Percentiles rank a stretch among this genome's conserved stretches.
phyloP scores from a whole-genome alignment of 2,888 invertebrate species.

The Pilophorus perplexus region DNA sequence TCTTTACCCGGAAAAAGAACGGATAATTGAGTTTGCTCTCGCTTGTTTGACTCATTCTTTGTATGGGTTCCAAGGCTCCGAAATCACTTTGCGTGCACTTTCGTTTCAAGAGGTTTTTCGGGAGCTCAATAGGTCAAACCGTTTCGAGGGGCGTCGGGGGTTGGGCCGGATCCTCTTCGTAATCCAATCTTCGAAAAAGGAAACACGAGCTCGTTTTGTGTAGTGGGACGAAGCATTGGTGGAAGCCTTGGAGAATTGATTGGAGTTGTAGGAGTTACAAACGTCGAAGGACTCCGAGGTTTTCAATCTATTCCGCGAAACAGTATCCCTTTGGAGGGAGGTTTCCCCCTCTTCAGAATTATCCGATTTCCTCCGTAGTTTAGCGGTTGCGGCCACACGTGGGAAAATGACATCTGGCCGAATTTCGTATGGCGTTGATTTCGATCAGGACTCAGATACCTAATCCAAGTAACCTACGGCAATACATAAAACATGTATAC shows the following conservation, averaged over 20 bases:
- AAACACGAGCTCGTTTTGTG: neutral
- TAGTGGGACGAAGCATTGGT: neutral
- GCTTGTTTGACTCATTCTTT: conserved; percentile 9
- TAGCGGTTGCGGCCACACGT: too few relatives aligned
- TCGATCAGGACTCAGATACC: too few relatives aligned
- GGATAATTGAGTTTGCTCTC: conserved; percentile 5
- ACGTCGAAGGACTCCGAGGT: too few relatives aligned
- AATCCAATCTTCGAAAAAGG: conserved; percentile 20
- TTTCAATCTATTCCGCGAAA: too few relatives aligned
- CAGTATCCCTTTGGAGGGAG: too few relatives aligned
- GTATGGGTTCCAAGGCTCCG: neutral
- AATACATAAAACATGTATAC: too few relatives aligned
- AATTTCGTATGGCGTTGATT: too few relatives aligned
- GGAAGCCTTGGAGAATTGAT: conserved; percentile 2
- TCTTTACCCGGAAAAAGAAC: too few relatives aligned
- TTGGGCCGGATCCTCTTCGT: conserved; percentile 13
- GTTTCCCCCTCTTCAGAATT: too few relatives aligned
- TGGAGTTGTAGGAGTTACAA: conserved; percentile 7
- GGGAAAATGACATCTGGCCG: too few relatives aligned
- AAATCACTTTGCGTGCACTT: neutral
- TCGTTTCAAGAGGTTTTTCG: neutral
- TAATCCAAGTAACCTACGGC: too few relatives aligned
- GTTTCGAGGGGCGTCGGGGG: neutral
- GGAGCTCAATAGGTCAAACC: conserved; percentile 9
- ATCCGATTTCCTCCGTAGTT: too few relatives aligned